A percentile compares a stretch with the other conserved stretches of the same genome.
Evolutionary conservation across 2,888 invertebrate species (phyloP).

Genomic region (Tachina lurida): DNA sequence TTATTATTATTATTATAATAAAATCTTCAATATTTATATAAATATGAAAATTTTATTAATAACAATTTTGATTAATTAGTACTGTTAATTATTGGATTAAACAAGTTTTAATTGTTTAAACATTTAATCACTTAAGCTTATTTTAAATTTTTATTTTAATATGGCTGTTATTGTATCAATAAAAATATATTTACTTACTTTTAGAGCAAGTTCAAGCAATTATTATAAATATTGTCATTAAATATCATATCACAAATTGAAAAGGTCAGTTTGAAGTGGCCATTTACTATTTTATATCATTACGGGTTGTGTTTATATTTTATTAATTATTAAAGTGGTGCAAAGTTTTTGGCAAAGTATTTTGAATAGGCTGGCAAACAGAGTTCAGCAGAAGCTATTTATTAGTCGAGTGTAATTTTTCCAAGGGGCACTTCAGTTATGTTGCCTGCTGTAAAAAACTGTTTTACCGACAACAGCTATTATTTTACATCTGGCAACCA

Average conservation of each 20-base stretch:
- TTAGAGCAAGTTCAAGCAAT: not conserved
- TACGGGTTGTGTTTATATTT: not conserved
- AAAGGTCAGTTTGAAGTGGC: not conserved
- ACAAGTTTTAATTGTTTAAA: too few relatives aligned
- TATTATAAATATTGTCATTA: not conserved
- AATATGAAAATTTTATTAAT: too few relatives aligned
- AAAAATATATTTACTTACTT: not conserved
- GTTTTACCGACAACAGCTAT: too few relatives aligned
- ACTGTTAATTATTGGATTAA: too few relatives aligned
- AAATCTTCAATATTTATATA: too few relatives aligned
- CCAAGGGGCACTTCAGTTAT: too few relatives aligned
- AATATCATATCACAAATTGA: constrained; percentile 4
- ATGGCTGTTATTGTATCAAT: not conserved
- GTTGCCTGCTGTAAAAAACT: too few relatives aligned
- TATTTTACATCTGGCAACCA: too few relatives aligned
- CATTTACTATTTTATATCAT: constrained; percentile 5
- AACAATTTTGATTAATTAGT: too few relatives aligned
- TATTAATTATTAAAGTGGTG: not conserved
- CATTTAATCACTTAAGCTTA: not conserved
- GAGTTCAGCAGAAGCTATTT: too few relatives aligned
- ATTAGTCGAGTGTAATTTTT: too few relatives aligned
- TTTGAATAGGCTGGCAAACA: not conserved
- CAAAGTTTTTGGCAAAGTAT: not conserved
- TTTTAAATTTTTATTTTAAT: not conserved
- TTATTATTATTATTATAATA: too few relatives aligned